Conservation (phyloP, 2,113 vertebrate genomes). For the Chloropsis hardwickii region DNA sequence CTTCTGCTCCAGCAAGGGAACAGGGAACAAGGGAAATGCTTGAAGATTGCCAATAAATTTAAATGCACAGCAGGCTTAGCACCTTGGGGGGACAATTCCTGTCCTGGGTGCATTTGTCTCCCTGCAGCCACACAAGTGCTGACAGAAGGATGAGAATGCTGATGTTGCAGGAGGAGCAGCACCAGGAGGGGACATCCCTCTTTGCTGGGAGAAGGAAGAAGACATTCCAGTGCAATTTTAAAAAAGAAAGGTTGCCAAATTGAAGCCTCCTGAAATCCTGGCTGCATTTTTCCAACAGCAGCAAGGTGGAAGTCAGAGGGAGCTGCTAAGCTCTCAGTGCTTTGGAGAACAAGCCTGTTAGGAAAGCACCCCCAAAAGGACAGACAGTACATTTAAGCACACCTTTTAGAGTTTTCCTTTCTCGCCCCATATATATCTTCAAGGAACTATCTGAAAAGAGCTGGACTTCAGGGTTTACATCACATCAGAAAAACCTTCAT, state of each 20-base stretch:
- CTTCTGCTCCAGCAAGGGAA: not conserved
- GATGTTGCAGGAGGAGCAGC: conserved; percentile 6
- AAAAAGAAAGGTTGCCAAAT: not conserved
- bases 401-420: not conserved
- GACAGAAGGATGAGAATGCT: not conserved
- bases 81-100: not conserved
- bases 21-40: not conserved
- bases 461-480: not conserved
- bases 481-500: not conserved
- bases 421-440: not conserved
- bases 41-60: not conserved
- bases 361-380: not conserved
- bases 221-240: not conserved
- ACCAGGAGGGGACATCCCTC: fast-evolving
- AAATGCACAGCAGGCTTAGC: not conserved
- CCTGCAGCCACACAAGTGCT: not conserved
- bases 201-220: not conserved
- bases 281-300: not conserved
- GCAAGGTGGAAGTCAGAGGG: not conserved
- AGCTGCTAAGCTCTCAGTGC: not conserved
- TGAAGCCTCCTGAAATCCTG: not conserved
- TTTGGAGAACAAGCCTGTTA: not conserved
- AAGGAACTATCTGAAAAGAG: not conserved
- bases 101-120: not conserved
- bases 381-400: not conserved